Percentiles rank a stretch among this genome's conserved stretches.
These are phyloP conservation scores for Herpetotheres cachinnans DNA, from an alignment of 2,113 vertebrate species.

Conservation along the genomic window DNA sequence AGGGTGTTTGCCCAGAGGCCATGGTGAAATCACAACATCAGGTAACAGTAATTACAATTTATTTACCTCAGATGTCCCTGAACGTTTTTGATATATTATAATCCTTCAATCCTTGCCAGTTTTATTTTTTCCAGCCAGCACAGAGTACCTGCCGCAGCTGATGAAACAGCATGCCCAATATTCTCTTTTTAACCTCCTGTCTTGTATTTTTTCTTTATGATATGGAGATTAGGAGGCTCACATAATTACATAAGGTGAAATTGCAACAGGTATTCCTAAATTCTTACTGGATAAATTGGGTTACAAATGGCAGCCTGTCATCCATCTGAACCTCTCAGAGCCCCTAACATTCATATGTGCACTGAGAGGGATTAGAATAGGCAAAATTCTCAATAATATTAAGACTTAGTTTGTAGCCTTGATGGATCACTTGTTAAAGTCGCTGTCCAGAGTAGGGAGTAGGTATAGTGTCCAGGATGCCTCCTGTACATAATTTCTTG, in stretches of 20 bases:
- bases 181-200: not conserved
- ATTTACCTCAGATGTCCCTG: not conserved
- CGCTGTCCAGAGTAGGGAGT: not conserved
- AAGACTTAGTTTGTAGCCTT: not conserved
- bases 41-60: not conserved
- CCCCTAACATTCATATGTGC: not conserved
- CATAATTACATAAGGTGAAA: not conserved
- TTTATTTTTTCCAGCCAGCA: not conserved
- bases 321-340: not conserved
- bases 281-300: not conserved
- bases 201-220: not conserved
- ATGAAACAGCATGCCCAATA: not conserved
- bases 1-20: not conserved
- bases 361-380: not conserved
- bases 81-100: not conserved
- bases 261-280: not conserved
- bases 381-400: not conserved
- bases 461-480: not conserved
- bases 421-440: not conserved
- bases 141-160: not conserved
- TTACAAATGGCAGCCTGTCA: not conserved
- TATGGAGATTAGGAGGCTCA: not conserved
- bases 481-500: not conserved
- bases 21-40: not conserved
- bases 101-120: accelerated